Evolutionary conservation across 2,888 invertebrate genomes (phyloP).

Genomic region (Arenicola marina): DNA sequence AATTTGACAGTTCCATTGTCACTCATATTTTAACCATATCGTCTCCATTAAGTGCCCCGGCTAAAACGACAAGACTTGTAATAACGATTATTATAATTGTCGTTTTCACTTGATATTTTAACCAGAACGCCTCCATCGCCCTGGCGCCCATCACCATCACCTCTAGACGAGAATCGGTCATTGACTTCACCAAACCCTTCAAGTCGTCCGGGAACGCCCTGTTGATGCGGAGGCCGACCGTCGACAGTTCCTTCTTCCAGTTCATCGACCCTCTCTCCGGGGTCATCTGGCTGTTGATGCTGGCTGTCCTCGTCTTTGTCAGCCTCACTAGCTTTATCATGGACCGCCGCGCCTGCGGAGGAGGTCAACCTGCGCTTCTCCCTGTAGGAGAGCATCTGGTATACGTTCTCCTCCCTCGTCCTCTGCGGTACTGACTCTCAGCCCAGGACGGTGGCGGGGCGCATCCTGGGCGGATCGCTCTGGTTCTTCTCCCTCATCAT

Average conservation of each 20-base stretch:
- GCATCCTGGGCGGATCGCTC: constrained; percentile 54
- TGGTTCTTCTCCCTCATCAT: constrained; percentile 46
- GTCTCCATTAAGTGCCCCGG: too few relatives aligned
- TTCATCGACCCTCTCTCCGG: constrained; percentile 55
- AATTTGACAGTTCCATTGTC: too few relatives aligned
- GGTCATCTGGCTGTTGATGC: constrained; percentile 52
- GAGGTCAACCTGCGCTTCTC: constrained; percentile 19
- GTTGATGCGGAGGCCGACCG: constrained; percentile 46
- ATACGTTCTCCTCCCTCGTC: constrained; percentile 4
- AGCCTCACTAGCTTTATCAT: constrained; percentile 52
- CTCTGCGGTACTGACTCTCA: not conserved
- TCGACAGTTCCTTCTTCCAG: constrained; percentile 49
- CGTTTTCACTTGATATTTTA: too few relatives aligned
- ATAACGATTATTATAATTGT: too few relatives aligned
- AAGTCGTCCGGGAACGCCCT: constrained; percentile 56
- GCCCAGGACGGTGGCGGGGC: constrained; percentile 69
- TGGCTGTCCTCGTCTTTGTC: constrained; percentile 50
- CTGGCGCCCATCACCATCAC: constrained; percentile 56
- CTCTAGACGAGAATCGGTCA: constrained; percentile 50
- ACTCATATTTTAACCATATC: too few relatives aligned
- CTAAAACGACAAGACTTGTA: too few relatives aligned
- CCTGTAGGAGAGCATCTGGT: constrained; percentile 9
- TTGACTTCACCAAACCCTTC: constrained; percentile 60
- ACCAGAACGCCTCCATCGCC: constrained; percentile 57
- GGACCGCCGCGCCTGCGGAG: constrained; percentile 63